These are phyloP conservation scores for Muscidifurax raptorellus DNA, from an alignment of 1,140 invertebrate genomes.

Conservation along the genomic window DNA sequence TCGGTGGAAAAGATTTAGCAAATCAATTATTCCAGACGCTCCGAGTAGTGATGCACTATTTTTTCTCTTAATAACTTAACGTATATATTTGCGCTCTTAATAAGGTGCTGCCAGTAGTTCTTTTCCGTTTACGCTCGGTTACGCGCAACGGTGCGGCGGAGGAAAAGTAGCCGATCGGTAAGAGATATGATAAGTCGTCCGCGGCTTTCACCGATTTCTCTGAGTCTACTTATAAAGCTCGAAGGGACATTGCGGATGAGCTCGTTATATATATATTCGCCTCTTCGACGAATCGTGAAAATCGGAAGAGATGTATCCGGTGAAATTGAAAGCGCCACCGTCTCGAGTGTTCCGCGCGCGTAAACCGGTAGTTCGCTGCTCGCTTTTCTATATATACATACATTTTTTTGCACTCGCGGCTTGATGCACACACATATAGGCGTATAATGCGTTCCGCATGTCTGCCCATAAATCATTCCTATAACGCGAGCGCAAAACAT, in stretches of 20 bases:
- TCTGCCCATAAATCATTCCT: constrained; percentile 45
- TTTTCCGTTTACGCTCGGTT: constrained; percentile 40
- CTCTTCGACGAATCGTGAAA: constrained; percentile 11
- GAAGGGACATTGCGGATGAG: not conserved
- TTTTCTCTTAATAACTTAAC: constrained; percentile 38
- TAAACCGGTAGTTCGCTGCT: not conserved
- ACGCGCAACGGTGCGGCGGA: constrained; percentile 3
- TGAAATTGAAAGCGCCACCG: constrained; percentile 12
- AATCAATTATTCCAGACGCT: constrained; percentile 28
- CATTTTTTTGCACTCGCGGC: constrained; percentile 1
- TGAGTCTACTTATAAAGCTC: not conserved
- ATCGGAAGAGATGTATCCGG: not conserved
- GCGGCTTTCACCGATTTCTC: constrained; percentile 32
- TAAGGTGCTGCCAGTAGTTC: constrained; percentile 5
- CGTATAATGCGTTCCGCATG: constrained; percentile 34
- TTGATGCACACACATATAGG: not conserved
- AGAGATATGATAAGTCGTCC: constrained; percentile 19
- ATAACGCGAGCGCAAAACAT: constrained; percentile 35
- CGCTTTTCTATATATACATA: constrained; percentile 9
- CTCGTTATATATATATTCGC: not conserved
- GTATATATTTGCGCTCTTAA: constrained; percentile 31
- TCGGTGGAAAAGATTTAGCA: constrained; percentile 1
- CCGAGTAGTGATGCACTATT: constrained; percentile 30
- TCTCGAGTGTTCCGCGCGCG: not conserved
- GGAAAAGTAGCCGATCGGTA: constrained; percentile 33